phyloP scores from a whole-genome alignment of 2,113 vertebrate species.

The Falco punctatus region DNA sequence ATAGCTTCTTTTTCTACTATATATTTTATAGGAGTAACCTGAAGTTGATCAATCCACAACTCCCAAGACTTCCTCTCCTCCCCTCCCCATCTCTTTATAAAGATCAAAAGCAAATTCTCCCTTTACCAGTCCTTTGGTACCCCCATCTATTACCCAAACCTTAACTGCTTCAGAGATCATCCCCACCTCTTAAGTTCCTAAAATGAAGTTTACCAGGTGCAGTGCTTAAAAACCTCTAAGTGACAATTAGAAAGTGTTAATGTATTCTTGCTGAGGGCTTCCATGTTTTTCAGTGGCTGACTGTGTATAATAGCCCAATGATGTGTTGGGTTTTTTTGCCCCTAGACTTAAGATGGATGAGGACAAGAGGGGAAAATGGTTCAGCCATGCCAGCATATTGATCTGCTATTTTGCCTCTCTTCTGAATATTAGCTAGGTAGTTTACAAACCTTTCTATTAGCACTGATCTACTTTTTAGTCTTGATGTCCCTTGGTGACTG shows the following conservation, averaged over 20 bases:
- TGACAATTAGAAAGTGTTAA: neutral
- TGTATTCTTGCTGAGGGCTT: neutral
- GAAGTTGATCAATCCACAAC: no score
- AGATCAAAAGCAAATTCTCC: neutral
- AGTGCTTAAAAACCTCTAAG: conserved; percentile 13
- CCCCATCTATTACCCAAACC: neutral
- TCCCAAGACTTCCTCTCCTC: neutral
- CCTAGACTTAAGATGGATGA: neutral
- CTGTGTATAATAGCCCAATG: neutral
- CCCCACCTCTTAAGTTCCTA: neutral
- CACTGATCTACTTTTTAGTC: neutral
- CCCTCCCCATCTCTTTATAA: neutral
- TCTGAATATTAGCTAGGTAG: neutral
- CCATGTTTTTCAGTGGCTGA: neutral
- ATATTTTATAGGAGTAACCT: neutral
- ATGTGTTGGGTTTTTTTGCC: accelerated
- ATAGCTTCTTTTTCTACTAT: neutral
- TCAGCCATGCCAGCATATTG: neutral
- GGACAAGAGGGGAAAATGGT: neutral
- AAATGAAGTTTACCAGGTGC: neutral
- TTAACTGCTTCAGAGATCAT: neutral
- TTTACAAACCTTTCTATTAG: neutral
- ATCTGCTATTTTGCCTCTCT: neutral
- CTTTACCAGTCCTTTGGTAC: neutral
- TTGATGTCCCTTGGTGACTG: neutral